Percentiles rank a stretch among this genome's conserved stretches.
These are phyloP conservation scores for Tupiocoris notatus DNA, from an alignment of 2,888 invertebrate genomes.

Conservation along the genomic window DNA sequence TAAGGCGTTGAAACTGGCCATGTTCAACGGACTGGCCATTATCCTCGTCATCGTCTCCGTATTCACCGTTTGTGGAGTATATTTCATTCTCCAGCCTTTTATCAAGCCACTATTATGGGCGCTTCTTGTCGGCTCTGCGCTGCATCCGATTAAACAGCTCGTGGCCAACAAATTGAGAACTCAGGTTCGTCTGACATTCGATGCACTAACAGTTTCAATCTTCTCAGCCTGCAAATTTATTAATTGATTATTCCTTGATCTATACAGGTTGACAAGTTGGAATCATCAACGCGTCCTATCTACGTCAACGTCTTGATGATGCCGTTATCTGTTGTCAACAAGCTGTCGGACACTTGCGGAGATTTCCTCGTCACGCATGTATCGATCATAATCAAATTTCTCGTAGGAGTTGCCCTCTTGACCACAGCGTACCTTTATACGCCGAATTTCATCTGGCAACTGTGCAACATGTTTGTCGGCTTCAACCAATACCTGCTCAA, in stretches of 20 bases:
- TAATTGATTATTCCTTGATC: too few relatives aligned
- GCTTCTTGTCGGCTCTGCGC: constrained; percentile 88
- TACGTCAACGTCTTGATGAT: constrained; percentile 52
- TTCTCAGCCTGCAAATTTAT: too few relatives aligned
- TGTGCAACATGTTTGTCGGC: constrained; percentile 40
- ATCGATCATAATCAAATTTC: constrained; percentile 35
- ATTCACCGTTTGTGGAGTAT: constrained; percentile 73
- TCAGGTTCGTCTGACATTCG: constrained; percentile 65
- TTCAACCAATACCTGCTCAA: constrained; percentile 51
- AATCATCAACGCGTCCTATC: constrained; percentile 75
- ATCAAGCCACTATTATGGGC: constrained; percentile 95
- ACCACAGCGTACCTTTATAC: constrained; percentile 47
- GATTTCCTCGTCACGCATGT: constrained; percentile 44
- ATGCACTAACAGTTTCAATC: too few relatives aligned
- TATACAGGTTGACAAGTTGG: constrained; percentile 67
- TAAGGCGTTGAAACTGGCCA: constrained; percentile 87
- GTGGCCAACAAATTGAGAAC: constrained; percentile 71
- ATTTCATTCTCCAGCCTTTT: constrained; percentile 85
- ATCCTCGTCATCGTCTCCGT: constrained; percentile 68
- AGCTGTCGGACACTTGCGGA: constrained; percentile 46
- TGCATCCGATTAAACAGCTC: constrained; percentile 90
- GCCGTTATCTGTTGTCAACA: constrained; percentile 45
- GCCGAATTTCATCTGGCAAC: constrained; percentile 43
- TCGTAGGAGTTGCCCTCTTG: constrained; percentile 25
- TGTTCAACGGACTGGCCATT: constrained; percentile 83